Percentiles rank a stretch among this genome's conserved stretches.
phyloP scores from a whole-genome alignment of 2,797 vertebrate genomes.

The Mus caroli region DNA sequence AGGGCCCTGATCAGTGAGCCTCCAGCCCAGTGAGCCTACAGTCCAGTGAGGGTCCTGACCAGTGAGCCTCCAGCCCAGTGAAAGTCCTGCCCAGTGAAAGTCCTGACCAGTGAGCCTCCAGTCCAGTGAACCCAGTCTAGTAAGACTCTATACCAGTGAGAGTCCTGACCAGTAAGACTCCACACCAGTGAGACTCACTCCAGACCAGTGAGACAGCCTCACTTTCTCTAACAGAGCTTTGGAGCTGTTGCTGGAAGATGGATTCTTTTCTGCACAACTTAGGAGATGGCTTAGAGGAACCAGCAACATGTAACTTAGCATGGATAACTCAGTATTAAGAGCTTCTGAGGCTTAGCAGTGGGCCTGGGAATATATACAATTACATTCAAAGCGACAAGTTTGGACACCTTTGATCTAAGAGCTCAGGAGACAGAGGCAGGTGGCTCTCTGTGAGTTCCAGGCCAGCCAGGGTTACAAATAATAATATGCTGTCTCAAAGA shows the following conservation, averaged over 20 bases:
- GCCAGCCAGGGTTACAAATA: neutral
- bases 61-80: too few relatives aligned
- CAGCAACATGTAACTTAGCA: neutral
- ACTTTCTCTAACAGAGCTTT: neutral
- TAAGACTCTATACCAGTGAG: too few relatives aligned
- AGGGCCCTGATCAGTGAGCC: too few relatives aligned
- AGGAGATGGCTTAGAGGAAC: neutral
- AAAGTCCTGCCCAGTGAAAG: too few relatives aligned
- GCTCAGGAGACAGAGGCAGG: neutral
- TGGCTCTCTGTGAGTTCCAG: neutral
- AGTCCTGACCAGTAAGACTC: too few relatives aligned
- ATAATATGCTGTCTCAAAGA: neutral
- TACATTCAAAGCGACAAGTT: neutral
- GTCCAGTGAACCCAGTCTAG: neutral
- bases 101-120: too few relatives aligned
- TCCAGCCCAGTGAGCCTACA: too few relatives aligned
- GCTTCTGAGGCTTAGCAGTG: neutral
- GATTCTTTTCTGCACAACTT: neutral
- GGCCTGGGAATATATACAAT: neutral
- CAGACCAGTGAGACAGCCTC: neutral
- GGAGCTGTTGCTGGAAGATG: neutral
- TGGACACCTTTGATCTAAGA: neutral
- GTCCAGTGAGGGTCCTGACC: too few relatives aligned
- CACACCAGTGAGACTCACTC: neutral
- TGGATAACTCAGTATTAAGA: neutral